Percentiles rank a stretch among this genome's conserved stretches.
Conservation (phyloP, 2,888 invertebrate genomes). For the Mesorhabditis sp. region DNA sequence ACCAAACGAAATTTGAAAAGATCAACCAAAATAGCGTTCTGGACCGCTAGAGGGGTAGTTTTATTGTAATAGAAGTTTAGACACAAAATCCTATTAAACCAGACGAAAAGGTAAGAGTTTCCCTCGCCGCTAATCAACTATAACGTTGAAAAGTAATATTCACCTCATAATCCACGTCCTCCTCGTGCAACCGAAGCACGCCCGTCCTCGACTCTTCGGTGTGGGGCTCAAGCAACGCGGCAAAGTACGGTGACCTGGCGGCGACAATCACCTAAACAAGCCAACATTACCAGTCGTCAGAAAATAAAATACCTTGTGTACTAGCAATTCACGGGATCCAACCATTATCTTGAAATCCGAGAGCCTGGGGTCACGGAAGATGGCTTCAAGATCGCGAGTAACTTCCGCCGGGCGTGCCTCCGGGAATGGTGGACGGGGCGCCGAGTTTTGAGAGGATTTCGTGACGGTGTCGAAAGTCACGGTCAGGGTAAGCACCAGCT, state of each 20-base stretch:
- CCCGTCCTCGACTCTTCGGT: constrained; percentile 42
- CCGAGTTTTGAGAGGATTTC: constrained; percentile 31
- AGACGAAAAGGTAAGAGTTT: neutral
- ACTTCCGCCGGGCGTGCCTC: constrained; percentile 32
- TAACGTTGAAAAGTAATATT: constrained; percentile 9
- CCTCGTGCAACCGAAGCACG: constrained; percentile 20
- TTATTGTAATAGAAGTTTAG: too few species aligned
- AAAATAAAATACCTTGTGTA: constrained; percentile 24
- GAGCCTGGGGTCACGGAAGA: constrained; percentile 40
- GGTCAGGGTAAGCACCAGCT: constrained; percentile 44
- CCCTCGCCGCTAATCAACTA: neutral
- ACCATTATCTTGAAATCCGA: constrained; percentile 49
- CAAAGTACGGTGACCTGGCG: constrained; percentile 46
- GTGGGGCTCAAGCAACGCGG: constrained; percentile 51
- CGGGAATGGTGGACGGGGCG: neutral
- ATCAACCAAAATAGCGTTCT: neutral
- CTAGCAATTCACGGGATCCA: constrained; percentile 31
- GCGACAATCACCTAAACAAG: constrained; percentile 28
- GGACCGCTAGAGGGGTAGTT: too few species aligned
- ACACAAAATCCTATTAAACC: too few species aligned
- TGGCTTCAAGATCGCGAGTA: constrained; percentile 41
- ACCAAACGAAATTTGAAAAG: neutral
- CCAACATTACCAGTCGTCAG: neutral
- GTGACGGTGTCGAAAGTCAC: constrained; percentile 56
- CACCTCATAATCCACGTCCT: constrained; percentile 46